These are phyloP conservation scores for Dioctria rufipes DNA, from an alignment of 2,888 invertebrate genomes.

Conservation along the genomic window DNA sequence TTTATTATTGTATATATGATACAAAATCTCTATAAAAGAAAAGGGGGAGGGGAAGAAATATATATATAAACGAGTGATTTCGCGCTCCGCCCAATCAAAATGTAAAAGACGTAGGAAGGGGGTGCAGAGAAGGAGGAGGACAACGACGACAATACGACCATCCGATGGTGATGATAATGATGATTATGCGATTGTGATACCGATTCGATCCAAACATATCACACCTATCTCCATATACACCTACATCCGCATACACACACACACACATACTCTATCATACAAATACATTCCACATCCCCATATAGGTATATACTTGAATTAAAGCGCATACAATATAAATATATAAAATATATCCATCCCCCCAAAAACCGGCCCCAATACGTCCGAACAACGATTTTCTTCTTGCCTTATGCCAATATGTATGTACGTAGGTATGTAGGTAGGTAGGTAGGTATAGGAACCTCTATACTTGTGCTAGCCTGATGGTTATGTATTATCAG, in stretches of 20 bases:
- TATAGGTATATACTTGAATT: too few species aligned
- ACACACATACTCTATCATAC: neutral
- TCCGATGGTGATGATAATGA: slow-evolving; percentile 32
- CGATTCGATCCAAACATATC: slow-evolving; percentile 50
- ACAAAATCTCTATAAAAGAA: neutral
- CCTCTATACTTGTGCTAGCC: too few species aligned
- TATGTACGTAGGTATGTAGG: too few species aligned
- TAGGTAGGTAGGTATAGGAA: too few species aligned
- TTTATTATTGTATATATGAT: too few species aligned
- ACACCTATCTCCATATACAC: slow-evolving; percentile 22
- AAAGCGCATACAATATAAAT: too few species aligned
- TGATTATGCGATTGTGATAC: slow-evolving; percentile 18
- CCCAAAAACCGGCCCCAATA: too few species aligned
- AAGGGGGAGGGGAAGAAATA: slow-evolving; percentile 46
- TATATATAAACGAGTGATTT: slow-evolving; percentile 32
- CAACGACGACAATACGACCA: slow-evolving; percentile 53
- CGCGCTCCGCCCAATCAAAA: slow-evolving; percentile 58
- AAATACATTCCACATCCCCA: too few species aligned
- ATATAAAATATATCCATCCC: too few species aligned
- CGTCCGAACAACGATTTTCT: too few species aligned
- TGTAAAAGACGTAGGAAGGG: neutral
- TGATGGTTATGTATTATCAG: too few species aligned
- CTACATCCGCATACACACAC: neutral
- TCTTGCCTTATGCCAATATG: too few species aligned
- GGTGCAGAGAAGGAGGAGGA: neutral